Percentiles rank a stretch among this genome's conserved stretches.
phyloP scores from a whole-genome alignment of 2,888 invertebrate genomes.

The Thymelicus sylvestris region DNA sequence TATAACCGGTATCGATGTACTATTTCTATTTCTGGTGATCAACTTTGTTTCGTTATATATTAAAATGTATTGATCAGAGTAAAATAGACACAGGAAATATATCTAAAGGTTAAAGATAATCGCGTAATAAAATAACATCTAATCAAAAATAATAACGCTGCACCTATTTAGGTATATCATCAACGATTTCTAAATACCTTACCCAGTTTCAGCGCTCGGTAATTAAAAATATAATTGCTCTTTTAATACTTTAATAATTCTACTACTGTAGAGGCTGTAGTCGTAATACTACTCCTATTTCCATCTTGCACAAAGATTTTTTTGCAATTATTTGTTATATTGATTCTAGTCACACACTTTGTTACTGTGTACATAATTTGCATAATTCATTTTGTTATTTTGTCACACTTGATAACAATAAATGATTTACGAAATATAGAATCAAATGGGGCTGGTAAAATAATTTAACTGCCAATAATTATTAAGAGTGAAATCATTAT shows the following conservation, averaged over 20 bases:
- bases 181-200: slow-evolving; percentile 39
- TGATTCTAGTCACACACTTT: slow-evolving; percentile 14
- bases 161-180: slow-evolving; percentile 28
- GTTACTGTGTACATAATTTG: slow-evolving; percentile 19
- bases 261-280: slow-evolving; percentile 3
- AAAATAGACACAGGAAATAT: slow-evolving; percentile 6
- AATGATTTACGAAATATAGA: slow-evolving; percentile 41
- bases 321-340: slow-evolving; percentile 6
- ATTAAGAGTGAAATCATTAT: slow-evolving; percentile 70
- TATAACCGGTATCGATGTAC: slow-evolving; percentile 2
- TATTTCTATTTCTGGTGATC: not conserved
- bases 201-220: slow-evolving; percentile 36
- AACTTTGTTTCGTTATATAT: not conserved
- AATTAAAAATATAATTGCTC: slow-evolving; percentile 38
- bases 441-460: slow-evolving; percentile 43
- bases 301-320: not conserved
- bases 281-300: not conserved
- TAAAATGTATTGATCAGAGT: not conserved
- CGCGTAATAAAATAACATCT: slow-evolving; percentile 29
- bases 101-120: slow-evolving; percentile 23
- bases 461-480: slow-evolving; percentile 46
- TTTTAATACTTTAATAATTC: slow-evolving; percentile 37
- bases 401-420: slow-evolving; percentile 19
- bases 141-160: slow-evolving; percentile 29
- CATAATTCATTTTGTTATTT: slow-evolving; percentile 11